Conservation (phyloP, 2,888 invertebrate genomes). For the Glaucopsyche alexis region DNA sequence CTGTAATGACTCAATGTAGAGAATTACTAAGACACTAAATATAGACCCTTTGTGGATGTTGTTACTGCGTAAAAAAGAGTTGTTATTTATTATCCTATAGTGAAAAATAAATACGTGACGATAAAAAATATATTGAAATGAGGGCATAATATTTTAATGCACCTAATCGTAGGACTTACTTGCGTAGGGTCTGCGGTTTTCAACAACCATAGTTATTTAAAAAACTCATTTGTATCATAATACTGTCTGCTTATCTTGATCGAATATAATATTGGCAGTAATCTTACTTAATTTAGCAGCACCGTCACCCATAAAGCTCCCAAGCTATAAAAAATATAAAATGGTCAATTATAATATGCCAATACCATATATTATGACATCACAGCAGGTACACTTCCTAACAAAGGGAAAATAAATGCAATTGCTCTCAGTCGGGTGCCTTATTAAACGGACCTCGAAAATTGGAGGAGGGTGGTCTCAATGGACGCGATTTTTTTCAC, state of each 20-base stretch:
- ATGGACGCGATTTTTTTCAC: conserved; percentile 8
- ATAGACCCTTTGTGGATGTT: conserved; percentile 53
- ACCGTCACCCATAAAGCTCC: neutral
- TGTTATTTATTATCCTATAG: conserved; percentile 40
- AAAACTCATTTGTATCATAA: neutral
- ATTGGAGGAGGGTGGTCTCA: conserved; percentile 3
- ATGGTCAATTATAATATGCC: neutral
- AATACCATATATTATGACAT: conserved; percentile 19
- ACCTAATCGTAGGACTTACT: no score
- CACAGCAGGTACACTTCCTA: conserved; percentile 29
- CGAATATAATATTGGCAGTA: neutral
- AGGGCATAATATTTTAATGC: no score
- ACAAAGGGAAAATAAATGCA: neutral
- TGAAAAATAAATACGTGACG: neutral
- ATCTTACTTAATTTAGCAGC: neutral
- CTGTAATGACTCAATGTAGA: conserved; percentile 61
- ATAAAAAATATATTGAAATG: neutral
- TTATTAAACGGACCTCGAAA: neutral
- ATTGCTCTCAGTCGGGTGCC: conserved; percentile 18
- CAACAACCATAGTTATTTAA: neutral
- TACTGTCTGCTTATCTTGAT: neutral
- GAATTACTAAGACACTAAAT: conserved; percentile 61
- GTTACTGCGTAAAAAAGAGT: conserved; percentile 14
- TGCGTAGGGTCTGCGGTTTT: no score
- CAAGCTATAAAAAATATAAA: neutral